phyloP scores from a whole-genome alignment of 1,140 invertebrate genomes.

The Megalopta genalis region DNA sequence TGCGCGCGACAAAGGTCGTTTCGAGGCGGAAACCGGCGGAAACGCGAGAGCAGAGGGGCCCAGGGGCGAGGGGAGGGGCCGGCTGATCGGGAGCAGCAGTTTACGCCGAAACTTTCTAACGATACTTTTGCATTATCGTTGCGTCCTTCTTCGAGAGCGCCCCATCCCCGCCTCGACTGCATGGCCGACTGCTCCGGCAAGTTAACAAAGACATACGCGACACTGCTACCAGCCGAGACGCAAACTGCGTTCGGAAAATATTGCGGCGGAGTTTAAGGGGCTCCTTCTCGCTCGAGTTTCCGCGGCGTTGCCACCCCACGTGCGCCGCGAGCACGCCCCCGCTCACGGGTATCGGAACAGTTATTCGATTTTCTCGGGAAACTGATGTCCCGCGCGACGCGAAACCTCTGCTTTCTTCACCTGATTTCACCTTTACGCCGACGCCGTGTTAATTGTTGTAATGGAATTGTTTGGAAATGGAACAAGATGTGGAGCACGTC shows the following conservation, averaged over 20 bases:
- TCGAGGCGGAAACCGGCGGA: background rate
- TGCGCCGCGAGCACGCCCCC: no score
- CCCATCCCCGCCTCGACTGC: no score
- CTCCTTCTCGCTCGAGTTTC: background rate
- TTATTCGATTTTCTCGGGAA: no score
- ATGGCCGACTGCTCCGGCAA: background rate
- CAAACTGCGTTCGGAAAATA: constrained; percentile 9
- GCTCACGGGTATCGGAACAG: no score
- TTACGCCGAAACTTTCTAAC: constrained; percentile 27
- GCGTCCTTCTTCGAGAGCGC: no score
- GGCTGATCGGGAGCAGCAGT: constrained; percentile 20
- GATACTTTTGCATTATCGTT: constrained; percentile 33
- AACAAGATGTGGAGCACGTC: no score
- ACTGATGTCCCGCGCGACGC: no score
- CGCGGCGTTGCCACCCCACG: background rate
- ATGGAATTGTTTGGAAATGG: no score
- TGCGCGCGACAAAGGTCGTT: background rate
- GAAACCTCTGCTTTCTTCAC: no score
- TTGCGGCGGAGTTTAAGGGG: background rate
- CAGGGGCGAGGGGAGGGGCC: background rate
- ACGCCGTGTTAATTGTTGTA: no score
- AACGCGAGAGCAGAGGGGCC: background rate
- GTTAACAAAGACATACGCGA: constrained; percentile 8
- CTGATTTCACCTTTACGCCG: no score
- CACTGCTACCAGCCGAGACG: background rate